Evolutionary conservation across 92 coral and sea anemone species (phyloP).

Genomic region (Bergia sp.): DNA sequence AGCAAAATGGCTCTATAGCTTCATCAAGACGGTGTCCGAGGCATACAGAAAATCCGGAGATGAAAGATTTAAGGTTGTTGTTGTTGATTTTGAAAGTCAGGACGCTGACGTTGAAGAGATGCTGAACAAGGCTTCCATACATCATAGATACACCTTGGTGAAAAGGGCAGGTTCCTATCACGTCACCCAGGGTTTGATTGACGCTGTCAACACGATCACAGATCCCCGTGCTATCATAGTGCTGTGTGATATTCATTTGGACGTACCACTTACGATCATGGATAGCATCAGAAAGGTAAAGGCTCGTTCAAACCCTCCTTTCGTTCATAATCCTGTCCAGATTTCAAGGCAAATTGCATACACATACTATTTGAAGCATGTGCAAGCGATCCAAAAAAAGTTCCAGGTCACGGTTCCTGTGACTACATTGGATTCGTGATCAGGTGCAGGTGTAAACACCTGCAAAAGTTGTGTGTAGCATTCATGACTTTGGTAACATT

Average conservation of each 20-base stretch:
- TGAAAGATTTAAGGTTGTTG: constrained; percentile 44
- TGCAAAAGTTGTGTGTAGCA: too few species aligned
- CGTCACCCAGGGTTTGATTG: constrained; percentile 48
- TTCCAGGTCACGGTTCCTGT: too few species aligned
- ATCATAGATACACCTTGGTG: constrained; percentile 37
- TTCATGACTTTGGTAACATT: too few species aligned
- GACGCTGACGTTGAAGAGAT: constrained; percentile 46
- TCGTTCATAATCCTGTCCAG: too few species aligned
- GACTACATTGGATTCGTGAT: too few species aligned
- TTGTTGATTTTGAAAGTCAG: constrained; percentile 49
- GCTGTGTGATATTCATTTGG: constrained; percentile 51
- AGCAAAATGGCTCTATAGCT: constrained; percentile 50
- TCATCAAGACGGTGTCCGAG: constrained; percentile 37
- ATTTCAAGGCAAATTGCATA: too few species aligned
- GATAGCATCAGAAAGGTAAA: constrained; percentile 55
- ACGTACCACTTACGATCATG: constrained; percentile 36
- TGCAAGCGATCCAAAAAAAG: too few species aligned
- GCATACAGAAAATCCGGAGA: constrained; percentile 45
- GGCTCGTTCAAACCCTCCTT: too few species aligned
- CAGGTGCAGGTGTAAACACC: too few species aligned
- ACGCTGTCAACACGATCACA: constrained; percentile 43
- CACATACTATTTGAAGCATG: too few species aligned
- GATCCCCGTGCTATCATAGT: constrained; percentile 37
- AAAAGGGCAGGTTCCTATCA: constrained; percentile 38
- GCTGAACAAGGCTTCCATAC: constrained; percentile 27